Conservation (phyloP, 2,113 vertebrate genomes). For the Conger conger region DNA sequence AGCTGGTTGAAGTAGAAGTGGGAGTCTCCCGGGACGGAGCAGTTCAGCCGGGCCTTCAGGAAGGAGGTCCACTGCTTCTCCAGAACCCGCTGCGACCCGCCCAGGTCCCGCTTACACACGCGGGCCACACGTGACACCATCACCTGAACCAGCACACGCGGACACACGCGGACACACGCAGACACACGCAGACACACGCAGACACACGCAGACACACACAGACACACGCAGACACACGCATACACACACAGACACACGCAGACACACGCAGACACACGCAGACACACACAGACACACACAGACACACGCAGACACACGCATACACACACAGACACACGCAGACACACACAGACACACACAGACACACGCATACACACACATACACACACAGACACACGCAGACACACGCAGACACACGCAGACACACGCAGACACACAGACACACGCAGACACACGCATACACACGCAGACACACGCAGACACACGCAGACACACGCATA, state of each 20-base stretch:
- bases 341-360: background rate
- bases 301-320: background rate
- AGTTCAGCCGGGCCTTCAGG: slow-evolving; percentile 94
- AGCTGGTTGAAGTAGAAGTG: slow-evolving; percentile 98
- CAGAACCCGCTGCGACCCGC: slow-evolving; percentile 88
- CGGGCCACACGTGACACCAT: slow-evolving; percentile 90
- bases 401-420: background rate
- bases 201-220: background rate
- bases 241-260: background rate
- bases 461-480: slow-evolving; percentile 84
- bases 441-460: background rate
- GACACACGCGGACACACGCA: background rate
- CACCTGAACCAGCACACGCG: slow-evolving; percentile 66
- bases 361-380: background rate
- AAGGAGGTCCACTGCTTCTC: slow-evolving; percentile 98
- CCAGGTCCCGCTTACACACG: slow-evolving; percentile 90
- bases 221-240: background rate
- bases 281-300: background rate
- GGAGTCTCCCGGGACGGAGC: slow-evolving; percentile 89
- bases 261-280: slow-evolving; percentile 1
- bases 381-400: background rate
- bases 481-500: slow-evolving; percentile 92
- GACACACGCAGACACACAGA: background rate
- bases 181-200: background rate
- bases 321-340: slow-evolving; percentile 72